phyloP scores from a whole-genome alignment of 2,797 vertebrate species.

The Xiphophorus birchmanni region DNA sequence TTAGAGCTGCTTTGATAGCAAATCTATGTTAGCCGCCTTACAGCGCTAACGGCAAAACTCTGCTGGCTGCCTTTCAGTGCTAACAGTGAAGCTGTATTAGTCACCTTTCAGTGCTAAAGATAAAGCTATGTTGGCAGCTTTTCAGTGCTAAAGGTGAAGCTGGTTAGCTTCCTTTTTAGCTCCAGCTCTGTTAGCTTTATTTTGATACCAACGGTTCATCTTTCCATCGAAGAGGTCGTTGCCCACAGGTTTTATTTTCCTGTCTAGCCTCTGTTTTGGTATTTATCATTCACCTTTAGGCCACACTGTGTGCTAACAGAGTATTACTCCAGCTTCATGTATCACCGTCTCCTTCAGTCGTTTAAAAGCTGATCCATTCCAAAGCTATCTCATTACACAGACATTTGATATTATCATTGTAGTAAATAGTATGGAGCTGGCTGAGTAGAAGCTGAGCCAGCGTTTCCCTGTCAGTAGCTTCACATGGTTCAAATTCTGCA shows the following conservation, averaged over 20 bases:
- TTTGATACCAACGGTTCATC: not conserved
- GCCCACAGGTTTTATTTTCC: not conserved
- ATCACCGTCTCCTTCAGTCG: not conserved
- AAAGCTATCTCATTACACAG: slow-evolving; percentile 5
- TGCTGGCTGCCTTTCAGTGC: not conserved
- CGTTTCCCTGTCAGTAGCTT: no score
- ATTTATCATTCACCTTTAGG: not conserved
- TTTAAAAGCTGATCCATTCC: not conserved
- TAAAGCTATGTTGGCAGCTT: not conserved
- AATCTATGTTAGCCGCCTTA: not conserved
- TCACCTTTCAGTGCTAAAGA: not conserved
- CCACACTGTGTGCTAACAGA: not conserved
- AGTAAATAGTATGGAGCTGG: not conserved
- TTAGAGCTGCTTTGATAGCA: not conserved
- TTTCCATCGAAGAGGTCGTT: not conserved
- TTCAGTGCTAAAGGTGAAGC: not conserved
- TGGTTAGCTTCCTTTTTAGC: not conserved
- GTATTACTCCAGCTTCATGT: not conserved
- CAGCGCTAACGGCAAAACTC: not conserved
- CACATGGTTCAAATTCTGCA: no score
- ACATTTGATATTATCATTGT: slow-evolving; percentile 2
- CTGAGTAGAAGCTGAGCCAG: not conserved
- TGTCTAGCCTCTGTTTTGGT: not conserved
- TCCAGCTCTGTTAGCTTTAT: not conserved
- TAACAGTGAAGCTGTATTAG: not conserved